These are phyloP conservation scores for Sphaerodactylus townsendi DNA, from an alignment of 2,113 vertebrate species.

Conservation along the genomic window DNA sequence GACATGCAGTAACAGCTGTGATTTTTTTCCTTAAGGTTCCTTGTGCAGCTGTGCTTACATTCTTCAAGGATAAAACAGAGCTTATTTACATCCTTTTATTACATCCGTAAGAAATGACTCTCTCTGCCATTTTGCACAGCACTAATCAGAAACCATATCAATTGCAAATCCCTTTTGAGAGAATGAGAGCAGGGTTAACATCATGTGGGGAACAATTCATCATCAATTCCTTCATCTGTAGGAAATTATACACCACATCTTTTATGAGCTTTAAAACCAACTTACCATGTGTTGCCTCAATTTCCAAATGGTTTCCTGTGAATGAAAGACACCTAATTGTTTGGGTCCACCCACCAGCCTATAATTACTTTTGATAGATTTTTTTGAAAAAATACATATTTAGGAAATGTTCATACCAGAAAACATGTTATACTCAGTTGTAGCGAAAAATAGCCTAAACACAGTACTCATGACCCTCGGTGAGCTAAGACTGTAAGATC, in stretches of 20 bases:
- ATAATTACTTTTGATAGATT: background rate
- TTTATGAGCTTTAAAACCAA: constrained; percentile 37
- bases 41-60: constrained; percentile 71
- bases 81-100: constrained; percentile 49
- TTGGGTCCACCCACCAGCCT: constrained; percentile 2
- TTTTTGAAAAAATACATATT: background rate
- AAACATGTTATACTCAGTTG: constrained; percentile 6
- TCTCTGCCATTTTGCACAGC: constrained; percentile 44
- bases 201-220: constrained; percentile 44
- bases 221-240: constrained; percentile 37
- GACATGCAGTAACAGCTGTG: constrained; percentile 64
- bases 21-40: constrained; percentile 48
- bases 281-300: constrained; percentile 43
- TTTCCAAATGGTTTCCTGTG: constrained; percentile 26
- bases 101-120: constrained; percentile 57
- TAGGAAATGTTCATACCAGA: background rate
- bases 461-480: background rate
- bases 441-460: constrained; percentile 13
- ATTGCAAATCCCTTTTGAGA: constrained; percentile 36
- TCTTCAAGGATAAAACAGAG: constrained; percentile 33
- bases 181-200: constrained; percentile 18
- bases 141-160: constrained; percentile 54
- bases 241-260: constrained; percentile 33
- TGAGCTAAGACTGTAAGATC: background rate
- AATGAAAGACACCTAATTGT: constrained; percentile 25